Evolutionary conservation across 2,888 invertebrate species (phyloP), one percentile per base, ranked within the genome.

Genomic region (Ferdinandea cuprea): DNA sequence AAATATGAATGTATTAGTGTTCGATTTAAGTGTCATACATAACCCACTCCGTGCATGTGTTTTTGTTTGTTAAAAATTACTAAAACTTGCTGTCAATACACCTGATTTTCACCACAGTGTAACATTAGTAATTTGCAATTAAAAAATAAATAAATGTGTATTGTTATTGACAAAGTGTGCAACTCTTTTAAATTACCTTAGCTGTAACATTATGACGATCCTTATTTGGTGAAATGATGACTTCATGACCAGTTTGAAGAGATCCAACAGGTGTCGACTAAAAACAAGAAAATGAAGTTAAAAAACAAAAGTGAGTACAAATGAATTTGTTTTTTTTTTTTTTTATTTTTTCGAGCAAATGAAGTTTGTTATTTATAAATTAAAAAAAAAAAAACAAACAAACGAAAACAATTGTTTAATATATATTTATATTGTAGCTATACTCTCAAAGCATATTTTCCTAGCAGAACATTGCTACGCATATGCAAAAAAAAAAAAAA

Each of bases 261-360:
- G 97, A 97, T 89, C 97, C 97, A 89, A 97, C 96, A 83, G 97
- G 97, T 85, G 97, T 97, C 86, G 97, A 97, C 97, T 97, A 94
- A 86, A 93, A 93, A 81, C 77, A 72, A 77, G 72, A 80, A 77
- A 85, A 77, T 85, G 81, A 81, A 77, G 85, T 79, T 84, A 56
- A 79, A 59, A 79, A 76, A 80, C 80, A 72, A 68, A 37, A 71
- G 80, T 80, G 72, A 85, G 74, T 71, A 71, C 48, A 42, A 21
- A 76, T 72, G 80, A 80, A 40, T 8, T 44, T 15, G n/a, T n/a
- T n/a, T n/a, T n/a, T n/a, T n/a, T n/a, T n/a, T n/a, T 42, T n/a
- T 40, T 40, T 15, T 13, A n/a, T n/a, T 9, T 30, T 13, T 73
- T 72, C 83, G 46, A 78, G 83, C 83, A 81, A 81, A 85, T 77